Evolutionary conservation across 2,113 vertebrate species (phyloP).

Genomic region (Epinephelus fuscoguttatus): DNA sequence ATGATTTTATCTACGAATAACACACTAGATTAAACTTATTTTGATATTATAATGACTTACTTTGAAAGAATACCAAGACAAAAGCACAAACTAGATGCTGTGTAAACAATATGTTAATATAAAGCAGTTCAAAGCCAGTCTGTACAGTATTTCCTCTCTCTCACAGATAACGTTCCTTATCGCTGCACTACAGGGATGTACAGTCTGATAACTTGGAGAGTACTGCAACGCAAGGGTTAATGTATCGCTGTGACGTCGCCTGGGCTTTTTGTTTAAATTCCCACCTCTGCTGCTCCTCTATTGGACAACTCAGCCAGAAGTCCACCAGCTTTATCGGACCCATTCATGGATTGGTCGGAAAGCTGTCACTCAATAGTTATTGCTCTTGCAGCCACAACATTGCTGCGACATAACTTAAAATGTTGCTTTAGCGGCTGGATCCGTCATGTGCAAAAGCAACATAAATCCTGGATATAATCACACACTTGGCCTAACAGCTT

Average conservation of each 20-base stretch:
- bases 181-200: slow-evolving; percentile 39
- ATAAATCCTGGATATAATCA: background rate
- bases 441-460: slow-evolving; percentile 7
- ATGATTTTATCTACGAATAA: background rate
- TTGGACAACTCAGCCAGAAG: slow-evolving; percentile 72
- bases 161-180: slow-evolving; percentile 25
- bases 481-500: background rate
- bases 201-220: slow-evolving; percentile 42
- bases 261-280: slow-evolving; percentile 37
- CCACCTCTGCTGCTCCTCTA: slow-evolving; percentile 70
- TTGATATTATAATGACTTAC: background rate
- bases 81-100: background rate
- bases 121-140: slow-evolving; percentile 19
- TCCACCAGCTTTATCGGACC: slow-evolving; percentile 58
- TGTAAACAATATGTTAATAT: background rate
- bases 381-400: slow-evolving; percentile 79
- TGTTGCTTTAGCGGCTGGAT: slow-evolving; percentile 49
- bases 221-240: slow-evolving; percentile 69
- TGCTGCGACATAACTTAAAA: slow-evolving; percentile 82
- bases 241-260: slow-evolving; percentile 73
- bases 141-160: slow-evolving; percentile 26
- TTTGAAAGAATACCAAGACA: background rate
- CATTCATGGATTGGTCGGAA: slow-evolving; percentile 73
- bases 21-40: background rate
- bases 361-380: slow-evolving; percentile 82